Conservation (phyloP, 1,140 invertebrate genomes). For the Brachionus rubens region DNA sequence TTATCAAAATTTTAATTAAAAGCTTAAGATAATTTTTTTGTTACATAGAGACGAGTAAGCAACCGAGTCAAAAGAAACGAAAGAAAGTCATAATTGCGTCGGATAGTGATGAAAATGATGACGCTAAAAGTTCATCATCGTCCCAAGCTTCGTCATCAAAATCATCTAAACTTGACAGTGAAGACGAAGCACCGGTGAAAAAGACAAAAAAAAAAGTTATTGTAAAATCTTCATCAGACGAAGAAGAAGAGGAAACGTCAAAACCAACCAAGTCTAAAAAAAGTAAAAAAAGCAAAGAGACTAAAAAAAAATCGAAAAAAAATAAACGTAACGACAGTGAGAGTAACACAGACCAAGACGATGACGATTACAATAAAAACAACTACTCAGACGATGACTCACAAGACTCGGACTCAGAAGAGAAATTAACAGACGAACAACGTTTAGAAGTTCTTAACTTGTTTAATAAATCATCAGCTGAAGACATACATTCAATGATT, state of each 20-base stretch:
- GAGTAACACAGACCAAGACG: not conserved
- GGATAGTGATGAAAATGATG: constrained; percentile 2
- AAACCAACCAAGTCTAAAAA: not conserved
- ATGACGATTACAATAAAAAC: constrained; percentile 22
- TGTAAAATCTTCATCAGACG: constrained; percentile 3
- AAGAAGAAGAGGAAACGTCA: not conserved
- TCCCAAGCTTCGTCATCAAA: not conserved
- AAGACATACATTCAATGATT: constrained; percentile 34
- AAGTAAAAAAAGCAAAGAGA: constrained; percentile 27
- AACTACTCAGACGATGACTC: not conserved
- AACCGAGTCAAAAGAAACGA: not conserved
- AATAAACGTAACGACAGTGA: not conserved
- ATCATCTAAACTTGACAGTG: not conserved
- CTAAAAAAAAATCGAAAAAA: constrained; percentile 11
- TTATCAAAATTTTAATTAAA: too few species aligned
- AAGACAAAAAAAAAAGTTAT: constrained; percentile 34
- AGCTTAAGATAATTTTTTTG: too few species aligned
- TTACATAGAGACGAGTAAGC: not conserved
- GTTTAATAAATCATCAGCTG: constrained; percentile 4
- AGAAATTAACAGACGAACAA: not conserved
- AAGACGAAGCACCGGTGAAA: not conserved
- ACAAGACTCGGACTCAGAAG: not conserved
- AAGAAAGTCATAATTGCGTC: constrained; percentile 12
- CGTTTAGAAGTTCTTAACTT: not conserved
- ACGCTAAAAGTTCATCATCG: not conserved